Conservation (phyloP, 2,797 vertebrate species). For the Tympanoctomys barrerae region DNA sequence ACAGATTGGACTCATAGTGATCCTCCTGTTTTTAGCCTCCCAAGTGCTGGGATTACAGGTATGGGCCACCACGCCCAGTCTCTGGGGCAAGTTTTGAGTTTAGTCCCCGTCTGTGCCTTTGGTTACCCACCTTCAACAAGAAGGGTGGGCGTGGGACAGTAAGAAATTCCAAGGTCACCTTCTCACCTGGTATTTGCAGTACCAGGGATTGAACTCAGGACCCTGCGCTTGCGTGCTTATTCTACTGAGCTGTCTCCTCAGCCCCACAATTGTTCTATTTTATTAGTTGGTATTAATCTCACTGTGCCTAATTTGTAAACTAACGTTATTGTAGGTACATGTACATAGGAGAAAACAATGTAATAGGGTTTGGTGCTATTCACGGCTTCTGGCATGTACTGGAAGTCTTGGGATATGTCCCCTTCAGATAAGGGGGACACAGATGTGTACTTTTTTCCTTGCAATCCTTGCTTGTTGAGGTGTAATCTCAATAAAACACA, state of each 20-base stretch:
- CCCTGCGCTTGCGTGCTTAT: too few relatives aligned
- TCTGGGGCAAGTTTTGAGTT: not conserved
- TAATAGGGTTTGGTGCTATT: not conserved
- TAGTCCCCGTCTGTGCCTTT: not conserved
- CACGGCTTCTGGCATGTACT: not conserved
- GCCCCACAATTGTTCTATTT: not conserved
- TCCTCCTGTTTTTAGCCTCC: too few relatives aligned
- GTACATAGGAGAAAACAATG: not conserved
- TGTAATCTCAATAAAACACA: not conserved
- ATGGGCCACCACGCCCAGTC: too few relatives aligned
- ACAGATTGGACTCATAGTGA: too few relatives aligned
- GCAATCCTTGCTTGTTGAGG: not conserved
- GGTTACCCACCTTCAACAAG: not conserved
- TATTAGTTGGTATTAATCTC: not conserved
- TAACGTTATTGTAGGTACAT: not conserved
- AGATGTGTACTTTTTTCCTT: not conserved
- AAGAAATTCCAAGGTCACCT: not conserved
- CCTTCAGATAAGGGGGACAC: not conserved
- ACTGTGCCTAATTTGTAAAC: not conserved
- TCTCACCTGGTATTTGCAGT: not conserved
- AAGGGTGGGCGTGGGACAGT: too few relatives aligned
- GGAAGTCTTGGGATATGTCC: not conserved
- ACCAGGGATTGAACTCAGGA: too few relatives aligned
- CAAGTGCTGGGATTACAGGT: too few relatives aligned
- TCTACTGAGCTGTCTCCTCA: too few relatives aligned